Base-by-base conservation (phyloP, 2,797 vertebrate species). In the Catamblyrhynchus diadema region DNA sequence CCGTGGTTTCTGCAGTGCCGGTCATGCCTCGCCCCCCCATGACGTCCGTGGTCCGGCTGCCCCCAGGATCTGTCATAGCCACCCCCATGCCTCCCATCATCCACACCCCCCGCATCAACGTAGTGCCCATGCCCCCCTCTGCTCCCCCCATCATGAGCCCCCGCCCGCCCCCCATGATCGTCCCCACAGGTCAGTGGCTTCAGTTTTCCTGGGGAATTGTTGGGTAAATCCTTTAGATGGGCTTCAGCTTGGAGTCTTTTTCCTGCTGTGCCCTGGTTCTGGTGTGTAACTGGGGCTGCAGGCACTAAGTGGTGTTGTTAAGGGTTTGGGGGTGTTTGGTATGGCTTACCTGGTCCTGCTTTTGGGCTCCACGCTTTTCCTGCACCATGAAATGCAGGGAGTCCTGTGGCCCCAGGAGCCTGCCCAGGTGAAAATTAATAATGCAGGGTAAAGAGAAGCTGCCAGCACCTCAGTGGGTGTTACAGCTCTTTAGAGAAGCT, bases 141-240 rank as follows among this genome's bases (percentile, higher is more conserved):
- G 98, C 98, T 9, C 98, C 98, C 11, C 99, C 99, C 87, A 98
- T 99, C 81, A 99, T 99, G 99, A 98, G 98, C 10, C 99, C 99
- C 4, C 98, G 99, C 90, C 98, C 99, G 0, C 99, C 99, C 4
- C 99, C 99, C 56, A 99, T 99, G 99, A 99, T 99, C 39, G 99
- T 99, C 51, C 99, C 99, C 30, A 96, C 99, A 94, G 98, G 99
- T 99, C 93, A 97, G 98, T 97, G 20, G 17, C 47, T 81, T 12
- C 6, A 2, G 8, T 37, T 5, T 20, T 70, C 74, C 53, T 30
- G 21, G 25, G 33, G 5, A 4, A 9, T 50, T n/a, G 47, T 21
- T 8, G 2, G 24, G 12, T 69, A 2, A 11, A 51, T 62, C 30
- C 32, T 70, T 19, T 16, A 2, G 13, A 10, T 0, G 2, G 19